Conservation (phyloP, 1,140 invertebrate genomes). For the Lordiphosa collinella region DNA sequence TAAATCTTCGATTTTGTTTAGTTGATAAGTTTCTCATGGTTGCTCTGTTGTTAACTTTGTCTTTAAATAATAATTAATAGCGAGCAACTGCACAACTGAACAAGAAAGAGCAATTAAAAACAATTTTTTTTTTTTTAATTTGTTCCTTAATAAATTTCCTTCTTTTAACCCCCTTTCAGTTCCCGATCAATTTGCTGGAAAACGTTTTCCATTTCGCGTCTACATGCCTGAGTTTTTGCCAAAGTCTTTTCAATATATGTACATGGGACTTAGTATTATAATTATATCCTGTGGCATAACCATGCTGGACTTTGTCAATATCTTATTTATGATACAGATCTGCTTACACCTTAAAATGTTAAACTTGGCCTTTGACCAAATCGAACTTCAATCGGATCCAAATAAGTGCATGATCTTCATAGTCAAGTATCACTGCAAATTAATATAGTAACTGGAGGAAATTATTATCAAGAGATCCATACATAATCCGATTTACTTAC, state of each 20-base stretch:
- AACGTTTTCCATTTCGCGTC: no score
- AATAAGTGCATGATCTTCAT: neutral
- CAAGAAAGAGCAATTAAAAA: no score
- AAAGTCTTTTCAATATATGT: neutral
- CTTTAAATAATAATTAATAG: no score
- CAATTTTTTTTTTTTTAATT: no score
- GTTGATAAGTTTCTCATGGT: no score
- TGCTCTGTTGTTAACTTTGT: no score
- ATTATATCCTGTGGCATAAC: constrained; percentile 4
- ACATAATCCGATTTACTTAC: neutral
- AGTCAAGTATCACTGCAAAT: constrained; percentile 4
- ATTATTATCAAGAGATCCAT: no score
- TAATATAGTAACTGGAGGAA: neutral
- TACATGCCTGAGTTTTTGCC: constrained; percentile 3
- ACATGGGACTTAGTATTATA: neutral
- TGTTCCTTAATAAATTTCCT: no score
- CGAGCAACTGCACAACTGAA: no score
- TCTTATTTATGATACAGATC: constrained; percentile 33
- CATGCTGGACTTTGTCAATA: constrained; percentile 34
- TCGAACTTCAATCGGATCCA: neutral
- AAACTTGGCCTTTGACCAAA: constrained; percentile 24
- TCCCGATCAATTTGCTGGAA: constrained; percentile 3
- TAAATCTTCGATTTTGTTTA: no score
- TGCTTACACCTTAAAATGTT: constrained; percentile 32
- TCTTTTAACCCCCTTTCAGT: no score